phyloP scores from a whole-genome alignment of 2,113 vertebrate species.

The Crotophaga sulcirostris region DNA sequence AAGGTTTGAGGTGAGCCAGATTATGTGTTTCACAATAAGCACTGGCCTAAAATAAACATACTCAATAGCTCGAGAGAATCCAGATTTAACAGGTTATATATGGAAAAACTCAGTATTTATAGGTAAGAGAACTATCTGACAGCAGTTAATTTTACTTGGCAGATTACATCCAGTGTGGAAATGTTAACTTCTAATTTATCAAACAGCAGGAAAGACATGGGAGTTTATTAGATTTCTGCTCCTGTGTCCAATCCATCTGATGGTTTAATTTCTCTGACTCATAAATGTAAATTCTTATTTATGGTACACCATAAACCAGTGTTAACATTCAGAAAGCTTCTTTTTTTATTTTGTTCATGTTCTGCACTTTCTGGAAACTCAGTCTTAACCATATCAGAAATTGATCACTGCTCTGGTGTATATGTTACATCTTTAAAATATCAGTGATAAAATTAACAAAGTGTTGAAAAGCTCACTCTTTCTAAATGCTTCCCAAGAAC shows the following conservation, averaged over 20 bases:
- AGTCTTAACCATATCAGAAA: not conserved
- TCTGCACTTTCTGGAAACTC: not conserved
- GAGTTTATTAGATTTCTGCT: constrained; percentile 6
- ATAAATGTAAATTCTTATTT: not conserved
- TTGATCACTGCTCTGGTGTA: not conserved
- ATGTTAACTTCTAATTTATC: constrained; percentile 36
- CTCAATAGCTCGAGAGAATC: not conserved
- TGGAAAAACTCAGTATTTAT: not conserved
- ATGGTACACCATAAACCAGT: not conserved
- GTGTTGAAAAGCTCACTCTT: accelerated
- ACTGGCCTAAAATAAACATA: not conserved
- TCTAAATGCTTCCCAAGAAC: not conserved
- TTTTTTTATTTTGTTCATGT: not conserved
- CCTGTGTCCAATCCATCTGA: not conserved
- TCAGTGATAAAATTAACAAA: not conserved
- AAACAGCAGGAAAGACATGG: constrained; percentile 2
- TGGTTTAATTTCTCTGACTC: not conserved
- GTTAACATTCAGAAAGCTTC: not conserved
- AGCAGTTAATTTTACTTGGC: constrained; percentile 22
- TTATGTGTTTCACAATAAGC: not conserved
- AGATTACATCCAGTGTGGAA: constrained; percentile 21
- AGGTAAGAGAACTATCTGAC: not conserved
- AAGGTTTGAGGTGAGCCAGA: not conserved
- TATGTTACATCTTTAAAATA: not conserved
- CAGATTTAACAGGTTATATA: not conserved